Evolutionary conservation across 1,140 invertebrate species (phyloP), one percentile per base, ranked within the genome.

Genomic region (Lordiphosa collinella): DNA sequence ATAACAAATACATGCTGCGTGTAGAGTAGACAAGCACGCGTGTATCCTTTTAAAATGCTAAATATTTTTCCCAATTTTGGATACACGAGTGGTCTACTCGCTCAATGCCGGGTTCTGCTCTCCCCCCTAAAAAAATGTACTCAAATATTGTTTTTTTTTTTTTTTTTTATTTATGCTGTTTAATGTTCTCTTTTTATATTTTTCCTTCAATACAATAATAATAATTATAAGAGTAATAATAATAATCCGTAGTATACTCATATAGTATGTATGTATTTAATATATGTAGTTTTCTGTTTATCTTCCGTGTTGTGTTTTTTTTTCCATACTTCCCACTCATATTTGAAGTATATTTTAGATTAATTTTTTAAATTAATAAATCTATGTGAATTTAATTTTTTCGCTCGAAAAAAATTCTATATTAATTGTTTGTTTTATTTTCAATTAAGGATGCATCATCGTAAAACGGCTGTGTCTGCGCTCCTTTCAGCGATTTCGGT

Each of bases 191-290:
- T 65, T 59, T 29, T 61, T 86, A 86, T 86, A 80, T 79, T 75
- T 65, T 85, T 86, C 75, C 59, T 75, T 80, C 71, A 75, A 75
- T 80, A 86, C 80, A 79, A 73, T 85, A 86, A 69, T 79, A 69
- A 85, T 85, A 85, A 85, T 79, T 74, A 80, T 85, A 85, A 75
- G 74, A 86, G 73, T 85, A 86, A 85, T 75, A 85, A 75, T 76
- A 76, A 86, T 85, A 73, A 73, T 72, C 66, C 66, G 66, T 69
- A 70, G 56, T 58, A 67, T 67, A 67, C 60, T 78, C 75, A 75
- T 76, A 79, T 79, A 79, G 74, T 80, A 80, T 80, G 76, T 82
- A 73, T 82, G 76, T 84, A 82, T 82, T 84, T 82, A 70, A 82
- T 84, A 82, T 82, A 82, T 82, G 72, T 82, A 78, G 44, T 49